Evolutionary conservation across 2,888 invertebrate species (phyloP).

Genomic region (Drosophila koepferae): DNA sequence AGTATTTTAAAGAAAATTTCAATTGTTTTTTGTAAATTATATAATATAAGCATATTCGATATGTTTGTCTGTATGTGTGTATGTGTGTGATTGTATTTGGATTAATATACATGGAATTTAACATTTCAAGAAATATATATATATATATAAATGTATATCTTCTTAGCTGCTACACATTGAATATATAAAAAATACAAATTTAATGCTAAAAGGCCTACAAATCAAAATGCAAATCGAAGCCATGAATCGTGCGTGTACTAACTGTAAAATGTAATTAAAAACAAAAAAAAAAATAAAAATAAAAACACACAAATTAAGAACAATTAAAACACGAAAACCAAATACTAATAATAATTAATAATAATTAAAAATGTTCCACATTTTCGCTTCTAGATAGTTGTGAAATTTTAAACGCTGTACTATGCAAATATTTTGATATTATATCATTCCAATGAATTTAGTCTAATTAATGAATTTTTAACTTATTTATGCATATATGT

Average conservation of each 20-base stretch:
- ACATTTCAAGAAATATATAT: slow-evolving; percentile 13
- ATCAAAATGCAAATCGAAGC: slow-evolving; percentile 52
- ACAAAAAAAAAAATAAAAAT: slow-evolving; percentile 9
- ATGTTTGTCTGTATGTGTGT: slow-evolving; percentile 33
- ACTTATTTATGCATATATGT: slow-evolving; percentile 78
- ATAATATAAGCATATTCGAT: slow-evolving; percentile 30
- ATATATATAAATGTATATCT: slow-evolving; percentile 20
- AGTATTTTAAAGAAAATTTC: slow-evolving; percentile 8
- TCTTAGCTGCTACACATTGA: slow-evolving; percentile 32
- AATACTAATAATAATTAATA: slow-evolving; percentile 26
- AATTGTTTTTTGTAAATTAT: slow-evolving; percentile 52
- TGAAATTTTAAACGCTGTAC: slow-evolving; percentile 79
- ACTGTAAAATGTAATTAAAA: slow-evolving; percentile 59
- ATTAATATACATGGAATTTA: slow-evolving; percentile 43
- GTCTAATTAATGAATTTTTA: slow-evolving; percentile 82
- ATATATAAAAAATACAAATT: slow-evolving; percentile 24
- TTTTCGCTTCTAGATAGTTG: slow-evolving; percentile 80
- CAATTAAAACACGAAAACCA: slow-evolving; percentile 9
- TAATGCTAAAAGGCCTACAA: slow-evolving; percentile 31
- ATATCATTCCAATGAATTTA: slow-evolving; percentile 84
- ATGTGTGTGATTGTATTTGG: slow-evolving; percentile 45
- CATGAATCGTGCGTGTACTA: slow-evolving; percentile 63
- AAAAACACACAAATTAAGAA: not conserved
- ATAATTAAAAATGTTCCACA: slow-evolving; percentile 57
- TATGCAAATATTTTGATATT: slow-evolving; percentile 83